Evolutionary conservation across 2,888 invertebrate species (phyloP).

Genomic region (Mythimna albipuncta): DNA sequence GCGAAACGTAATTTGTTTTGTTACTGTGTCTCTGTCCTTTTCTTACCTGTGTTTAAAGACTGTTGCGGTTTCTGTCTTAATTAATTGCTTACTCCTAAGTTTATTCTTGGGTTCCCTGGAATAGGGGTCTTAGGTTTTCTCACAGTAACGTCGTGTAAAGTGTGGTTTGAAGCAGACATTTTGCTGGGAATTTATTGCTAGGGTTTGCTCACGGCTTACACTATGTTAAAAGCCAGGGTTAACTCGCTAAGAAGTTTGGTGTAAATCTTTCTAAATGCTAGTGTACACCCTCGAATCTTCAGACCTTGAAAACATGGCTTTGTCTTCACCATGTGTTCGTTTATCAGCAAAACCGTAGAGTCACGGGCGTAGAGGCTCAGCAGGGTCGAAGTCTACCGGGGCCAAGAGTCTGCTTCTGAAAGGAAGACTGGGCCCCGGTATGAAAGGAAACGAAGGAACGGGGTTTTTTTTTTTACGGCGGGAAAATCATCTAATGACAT

Average conservation of each 20-base stretch:
- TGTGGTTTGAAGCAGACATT: constrained; percentile 38
- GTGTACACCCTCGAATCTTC: background rate
- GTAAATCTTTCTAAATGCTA: background rate
- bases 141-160: constrained; percentile 15
- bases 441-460: too few species aligned
- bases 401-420: too few species aligned
- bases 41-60: constrained; percentile 32
- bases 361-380: too few species aligned
- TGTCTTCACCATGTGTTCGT: too few species aligned
- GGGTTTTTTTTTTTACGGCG: too few species aligned
- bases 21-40: constrained; percentile 23
- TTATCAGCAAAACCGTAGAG: too few species aligned
- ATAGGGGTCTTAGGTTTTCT: constrained; percentile 30
- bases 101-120: constrained; percentile 25
- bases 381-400: too few species aligned
- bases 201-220: background rate
- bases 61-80: constrained; percentile 40
- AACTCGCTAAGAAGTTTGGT: background rate
- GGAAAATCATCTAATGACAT: too few species aligned
- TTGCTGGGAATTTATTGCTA: constrained; percentile 11
- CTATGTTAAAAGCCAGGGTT: background rate
- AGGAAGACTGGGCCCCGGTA: too few species aligned
- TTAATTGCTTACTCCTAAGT: constrained; percentile 41
- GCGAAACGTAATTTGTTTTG: constrained; percentile 47
- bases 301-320: background rate